Base-by-base conservation (phyloP, 2,113 vertebrate genomes). In the Rhipidura dahli region DNA sequence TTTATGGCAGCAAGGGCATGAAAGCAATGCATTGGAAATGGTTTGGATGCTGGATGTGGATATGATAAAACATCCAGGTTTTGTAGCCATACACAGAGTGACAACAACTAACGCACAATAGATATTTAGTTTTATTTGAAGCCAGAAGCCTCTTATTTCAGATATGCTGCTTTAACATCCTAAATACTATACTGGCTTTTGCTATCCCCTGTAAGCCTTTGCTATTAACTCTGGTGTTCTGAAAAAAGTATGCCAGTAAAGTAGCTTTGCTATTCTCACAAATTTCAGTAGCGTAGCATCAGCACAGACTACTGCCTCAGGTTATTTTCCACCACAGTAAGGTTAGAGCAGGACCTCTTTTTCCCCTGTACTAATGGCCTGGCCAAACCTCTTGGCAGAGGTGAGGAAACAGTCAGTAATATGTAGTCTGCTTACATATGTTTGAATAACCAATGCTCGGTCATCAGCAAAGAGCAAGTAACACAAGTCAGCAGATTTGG, bases 301-400 rank as follows among this genome's bases (percentile, higher is more conserved):
- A 93, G 66, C 1, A 5, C 76, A 73, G 68, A n/a, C 50, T 69
- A 88, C 30, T 44, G 85, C 95, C 94, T 94, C 68, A 42, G 90
- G 95, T 12, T 77, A 93, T 92, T 96, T 96, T 96, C 94, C 95
- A 93, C 63, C 14, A 50, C 42, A 49, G n/a, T 15, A 80, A 88
- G 45, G 71, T 94, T 94, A 96, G n/a, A 77, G 63, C 42, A 88
- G 79, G 40, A 87, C 19, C 47, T 84, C 35, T 80, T 69, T 95
- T 83, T 18, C 37, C 45, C 40, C 78, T 85, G 2, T 59, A 42
- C 27, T 94, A 94, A 97, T 94, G 76, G 85, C 21, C 83, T 57
- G 37, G 57, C 23, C 71, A 92, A 90, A 70, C 6, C 42, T 72
- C 63, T 80, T 73, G 68, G 66, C 79, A 94, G 57, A 80, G 14